Evolutionary conservation across 2,113 vertebrate genomes (phyloP).

Genomic region (Sporophila hypoxantha): DNA sequence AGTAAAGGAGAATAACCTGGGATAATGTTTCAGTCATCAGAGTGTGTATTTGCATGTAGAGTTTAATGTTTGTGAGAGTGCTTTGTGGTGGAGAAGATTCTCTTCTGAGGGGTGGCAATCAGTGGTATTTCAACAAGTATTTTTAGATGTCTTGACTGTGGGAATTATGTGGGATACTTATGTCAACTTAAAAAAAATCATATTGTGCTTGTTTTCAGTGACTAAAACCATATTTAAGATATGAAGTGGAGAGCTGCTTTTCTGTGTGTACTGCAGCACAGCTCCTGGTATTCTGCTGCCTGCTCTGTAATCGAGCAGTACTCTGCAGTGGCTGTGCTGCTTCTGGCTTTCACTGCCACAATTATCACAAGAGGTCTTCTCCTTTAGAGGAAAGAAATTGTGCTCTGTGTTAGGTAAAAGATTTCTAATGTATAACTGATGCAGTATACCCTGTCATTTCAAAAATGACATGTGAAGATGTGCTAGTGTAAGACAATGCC

Average conservation of each 20-base stretch:
- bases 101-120: background rate
- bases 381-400: background rate
- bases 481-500: background rate
- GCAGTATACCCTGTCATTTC: conserved; percentile 6
- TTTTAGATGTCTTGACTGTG: background rate
- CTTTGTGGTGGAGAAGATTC: background rate
- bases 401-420: background rate
- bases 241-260: background rate
- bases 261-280: background rate
- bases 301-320: background rate
- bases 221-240: background rate
- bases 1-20: background rate
- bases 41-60: accelerated
- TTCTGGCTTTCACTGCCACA: background rate
- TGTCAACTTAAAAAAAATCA: background rate
- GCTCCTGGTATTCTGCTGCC: background rate
- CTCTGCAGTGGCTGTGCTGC: background rate
- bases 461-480: conserved; percentile 6
- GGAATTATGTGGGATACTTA: background rate
- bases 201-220: background rate
- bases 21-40: background rate
- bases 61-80: background rate
- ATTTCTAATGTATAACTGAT: background rate
- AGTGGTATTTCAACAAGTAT: conserved; percentile 5
- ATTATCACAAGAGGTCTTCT: background rate